Conservation (phyloP, 2,888 invertebrate genomes). For the Meteorus colon region DNA sequence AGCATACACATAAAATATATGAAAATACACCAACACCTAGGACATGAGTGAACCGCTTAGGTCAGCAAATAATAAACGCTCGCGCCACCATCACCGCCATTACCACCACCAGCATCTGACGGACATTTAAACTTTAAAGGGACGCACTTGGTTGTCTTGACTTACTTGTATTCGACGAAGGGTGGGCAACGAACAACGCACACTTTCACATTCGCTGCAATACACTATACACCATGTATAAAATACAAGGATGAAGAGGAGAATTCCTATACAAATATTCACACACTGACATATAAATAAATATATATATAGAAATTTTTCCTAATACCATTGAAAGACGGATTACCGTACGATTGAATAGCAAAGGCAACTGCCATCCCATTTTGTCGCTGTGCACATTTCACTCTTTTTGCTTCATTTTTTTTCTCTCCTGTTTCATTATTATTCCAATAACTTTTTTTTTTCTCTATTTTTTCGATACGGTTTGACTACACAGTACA, state of each 20-base stretch:
- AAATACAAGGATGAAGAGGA: neutral
- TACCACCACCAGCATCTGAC: constrained; percentile 9
- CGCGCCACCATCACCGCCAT: constrained; percentile 25
- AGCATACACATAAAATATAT: neutral
- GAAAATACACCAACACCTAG: neutral
- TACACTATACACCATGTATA: too few species aligned
- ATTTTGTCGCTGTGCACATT: neutral
- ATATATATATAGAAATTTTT: neutral
- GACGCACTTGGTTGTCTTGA: constrained; percentile 40
- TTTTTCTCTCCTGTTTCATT: neutral
- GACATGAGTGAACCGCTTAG: constrained; percentile 14
- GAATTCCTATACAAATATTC: neutral
- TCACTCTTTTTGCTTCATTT: neutral
- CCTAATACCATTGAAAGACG: neutral
- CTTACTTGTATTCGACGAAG: constrained; percentile 27
- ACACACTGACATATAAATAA: neutral
- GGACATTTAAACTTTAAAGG: constrained; percentile 63
- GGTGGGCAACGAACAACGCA: constrained; percentile 27
- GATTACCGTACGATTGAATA: neutral
- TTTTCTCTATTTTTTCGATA: neutral
- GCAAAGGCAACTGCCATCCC: neutral
- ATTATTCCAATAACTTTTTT: neutral
- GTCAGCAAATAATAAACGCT: constrained; percentile 20
- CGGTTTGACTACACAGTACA: neutral
- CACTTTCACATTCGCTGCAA: too few species aligned